Evolutionary conservation across 2,113 vertebrate species (phyloP), one percentile per base, ranked within the genome.

Genomic region (Syngnathus scovelli): DNA sequence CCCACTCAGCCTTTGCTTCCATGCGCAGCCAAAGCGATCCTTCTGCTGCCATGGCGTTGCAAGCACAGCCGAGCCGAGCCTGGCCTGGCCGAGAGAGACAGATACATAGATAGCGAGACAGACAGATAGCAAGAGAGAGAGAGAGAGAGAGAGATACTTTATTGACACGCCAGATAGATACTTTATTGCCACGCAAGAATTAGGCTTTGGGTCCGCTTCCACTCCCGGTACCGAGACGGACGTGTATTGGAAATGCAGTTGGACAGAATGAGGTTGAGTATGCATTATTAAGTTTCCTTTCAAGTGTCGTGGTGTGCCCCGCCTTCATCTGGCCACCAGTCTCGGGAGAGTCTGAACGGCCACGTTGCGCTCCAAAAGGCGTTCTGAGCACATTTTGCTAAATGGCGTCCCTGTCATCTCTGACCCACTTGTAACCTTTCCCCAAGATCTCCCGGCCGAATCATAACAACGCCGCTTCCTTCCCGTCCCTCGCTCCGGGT

Each of bases 1-100:
- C 55, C 81, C 59, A 78, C 63, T 38, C 46, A 70, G 48, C 37
- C 64, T 67, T 58, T 65, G n/a, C 37, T 18, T 51, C 41, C 61
- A 67, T 27, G 61, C 54, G 19, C 48, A 23, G 21, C 19, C 0
- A 27, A 52, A 72, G 9, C 70, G 59, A 46, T 36, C 23, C 41
- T 2, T 18, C 21, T 23, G 67, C 67, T 52, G 23, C 2, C 39
- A 39, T 39, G n/a, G 38, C 27, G n/a, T 1, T 41, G 16, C 38
- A 39, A 19, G 8, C 19, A 41, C 37, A n/a, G n/a, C n/a, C 18
- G 23, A 23, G 23, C 23, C 23, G 23, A 23, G 23, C 23, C 23
- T 1, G 1, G 23, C 23, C 23, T 1, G 1, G 23, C 23, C 23
- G 23, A 23, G 23, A 23, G 27, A 33, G 27, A 33, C 2, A 33